Evolutionary conservation across 2,888 invertebrate genomes (phyloP).

Genomic region (Gymnoscelis rufifasciata): DNA sequence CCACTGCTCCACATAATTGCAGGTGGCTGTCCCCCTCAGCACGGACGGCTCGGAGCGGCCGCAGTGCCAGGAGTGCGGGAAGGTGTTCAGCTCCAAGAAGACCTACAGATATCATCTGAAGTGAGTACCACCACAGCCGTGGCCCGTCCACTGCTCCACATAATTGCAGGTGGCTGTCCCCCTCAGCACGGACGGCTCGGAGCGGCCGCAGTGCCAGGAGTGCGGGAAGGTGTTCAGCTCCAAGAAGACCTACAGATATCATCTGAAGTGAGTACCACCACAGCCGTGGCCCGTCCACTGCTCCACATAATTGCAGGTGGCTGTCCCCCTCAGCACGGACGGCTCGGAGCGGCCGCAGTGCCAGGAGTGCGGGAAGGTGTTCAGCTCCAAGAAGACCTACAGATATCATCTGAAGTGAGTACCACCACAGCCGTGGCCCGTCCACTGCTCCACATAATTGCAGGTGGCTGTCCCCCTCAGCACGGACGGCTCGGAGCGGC

Average conservation of each 20-base stretch:
- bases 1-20: no score
- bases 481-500: slow-evolving; percentile 33
- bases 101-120: slow-evolving; percentile 65
- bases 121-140: slow-evolving; percentile 46
- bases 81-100: slow-evolving; percentile 64
- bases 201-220: slow-evolving; percentile 56
- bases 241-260: slow-evolving; percentile 62
- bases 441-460: background rate
- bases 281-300: background rate
- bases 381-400: slow-evolving; percentile 66
- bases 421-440: background rate
- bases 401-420: slow-evolving; percentile 65
- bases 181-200: slow-evolving; percentile 11
- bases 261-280: slow-evolving; percentile 59
- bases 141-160: no score
- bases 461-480: background rate
- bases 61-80: slow-evolving; percentile 62
- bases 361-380: slow-evolving; percentile 62
- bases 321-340: background rate
- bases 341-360: slow-evolving; percentile 50
- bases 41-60: slow-evolving; percentile 39
- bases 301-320: background rate
- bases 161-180: no score
- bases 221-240: slow-evolving; percentile 70
- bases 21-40: no score